A percentile compares a stretch with the other conserved stretches of the same genome.
These are phyloP conservation scores for Lathronympha strigana DNA, from an alignment of 2,888 invertebrate genomes.

Conservation along the genomic window DNA sequence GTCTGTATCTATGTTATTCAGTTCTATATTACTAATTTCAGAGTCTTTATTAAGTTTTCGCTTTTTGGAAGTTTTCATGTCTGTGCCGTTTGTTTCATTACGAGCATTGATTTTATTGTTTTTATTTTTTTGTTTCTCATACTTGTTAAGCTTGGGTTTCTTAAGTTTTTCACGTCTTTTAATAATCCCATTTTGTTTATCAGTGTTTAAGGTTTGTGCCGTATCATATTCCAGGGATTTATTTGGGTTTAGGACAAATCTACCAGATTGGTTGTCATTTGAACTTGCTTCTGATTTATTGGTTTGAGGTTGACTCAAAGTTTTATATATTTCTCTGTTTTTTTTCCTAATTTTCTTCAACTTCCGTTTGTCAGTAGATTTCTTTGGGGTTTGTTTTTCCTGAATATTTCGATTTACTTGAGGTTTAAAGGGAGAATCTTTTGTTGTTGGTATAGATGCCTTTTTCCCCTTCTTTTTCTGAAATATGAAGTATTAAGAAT, in stretches of 20 bases:
- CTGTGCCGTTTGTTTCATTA: slow-evolving; percentile 42
- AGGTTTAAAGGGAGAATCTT: slow-evolving; percentile 15
- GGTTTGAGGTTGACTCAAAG: slow-evolving; percentile 25
- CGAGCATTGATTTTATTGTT: slow-evolving; percentile 43
- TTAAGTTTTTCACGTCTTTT: slow-evolving; percentile 19
- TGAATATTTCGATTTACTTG: slow-evolving; percentile 21
- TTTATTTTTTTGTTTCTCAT: slow-evolving; percentile 36
- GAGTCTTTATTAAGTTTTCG: slow-evolving; percentile 38
- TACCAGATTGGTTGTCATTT: slow-evolving; percentile 12
- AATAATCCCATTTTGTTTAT: neutral
- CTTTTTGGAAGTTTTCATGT: slow-evolving; percentile 25
- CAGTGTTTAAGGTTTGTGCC: neutral
- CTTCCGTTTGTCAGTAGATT: slow-evolving; percentile 43
- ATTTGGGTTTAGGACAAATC: slow-evolving; percentile 38
- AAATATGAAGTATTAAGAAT: slow-evolving; percentile 24
- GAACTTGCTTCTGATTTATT: neutral
- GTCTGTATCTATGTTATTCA: slow-evolving; percentile 54
- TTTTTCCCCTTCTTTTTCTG: slow-evolving; percentile 42
- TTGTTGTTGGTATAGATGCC: neutral
- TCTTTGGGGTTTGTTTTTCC: slow-evolving; percentile 30
- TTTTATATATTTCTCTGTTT: slow-evolving; percentile 36
- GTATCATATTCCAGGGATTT: neutral
- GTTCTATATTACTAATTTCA: slow-evolving; percentile 45
- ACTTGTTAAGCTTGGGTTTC: slow-evolving; percentile 39
- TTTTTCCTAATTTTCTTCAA: slow-evolving; percentile 39